Conservation (phyloP, 2,113 vertebrate genomes). For the Hylia prasina region DNA sequence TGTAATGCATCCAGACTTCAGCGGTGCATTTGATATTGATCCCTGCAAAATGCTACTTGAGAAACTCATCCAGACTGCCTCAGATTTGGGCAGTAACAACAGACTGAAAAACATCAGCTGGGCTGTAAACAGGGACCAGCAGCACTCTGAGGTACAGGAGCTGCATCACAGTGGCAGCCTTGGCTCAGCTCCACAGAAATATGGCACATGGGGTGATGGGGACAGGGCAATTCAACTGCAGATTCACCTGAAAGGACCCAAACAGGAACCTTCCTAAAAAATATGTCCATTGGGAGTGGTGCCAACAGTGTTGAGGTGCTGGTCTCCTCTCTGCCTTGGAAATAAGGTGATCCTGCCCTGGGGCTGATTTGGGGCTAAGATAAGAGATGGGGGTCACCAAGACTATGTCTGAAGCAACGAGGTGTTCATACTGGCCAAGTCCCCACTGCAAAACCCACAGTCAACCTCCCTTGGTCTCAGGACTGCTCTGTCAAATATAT, state of each 20-base stretch:
- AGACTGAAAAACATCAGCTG: neutral
- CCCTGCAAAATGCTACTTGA: slow-evolving; percentile 17
- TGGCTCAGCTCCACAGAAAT: neutral
- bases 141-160: accelerated
- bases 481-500: neutral
- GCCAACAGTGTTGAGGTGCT: accelerated
- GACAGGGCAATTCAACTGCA: accelerated
- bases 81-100: neutral
- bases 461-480: neutral
- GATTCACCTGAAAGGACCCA: neutral
- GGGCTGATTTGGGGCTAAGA: accelerated
- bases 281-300: accelerated
- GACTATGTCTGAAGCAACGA: neutral
- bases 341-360: neutral
- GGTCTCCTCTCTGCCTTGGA: neutral
- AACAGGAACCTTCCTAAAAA: neutral
- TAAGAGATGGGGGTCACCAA: neutral
- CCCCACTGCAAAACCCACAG: accelerated
- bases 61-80: neutral
- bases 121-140: neutral
- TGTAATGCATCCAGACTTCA: neutral
- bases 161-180: neutral
- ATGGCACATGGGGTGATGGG: accelerated
- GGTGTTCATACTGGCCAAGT: neutral
- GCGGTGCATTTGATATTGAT: slow-evolving; percentile 34